Evolutionary conservation across 2,113 vertebrate genomes (phyloP), one percentile per base, ranked within the genome.

Genomic region (Marcusenius ussheri): DNA sequence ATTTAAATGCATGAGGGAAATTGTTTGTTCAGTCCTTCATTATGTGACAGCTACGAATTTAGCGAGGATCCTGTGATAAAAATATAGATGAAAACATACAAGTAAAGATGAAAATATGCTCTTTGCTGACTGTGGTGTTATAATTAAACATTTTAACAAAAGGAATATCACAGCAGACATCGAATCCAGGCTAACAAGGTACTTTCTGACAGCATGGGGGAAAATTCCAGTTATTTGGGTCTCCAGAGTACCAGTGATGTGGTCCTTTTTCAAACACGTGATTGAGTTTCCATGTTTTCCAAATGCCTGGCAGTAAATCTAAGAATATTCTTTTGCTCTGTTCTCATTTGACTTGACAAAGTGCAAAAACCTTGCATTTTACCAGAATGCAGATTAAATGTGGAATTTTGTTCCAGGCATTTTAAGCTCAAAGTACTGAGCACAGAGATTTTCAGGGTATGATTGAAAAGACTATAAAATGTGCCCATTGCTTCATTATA

Each of bases 141-240:
- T 89, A 66, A 89, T 47, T 89, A 70, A 56, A 6, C 35, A 80
- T 80, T 84, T 84, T 84, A 47, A 47, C 45, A 47, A 46, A 84
- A 84, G 45, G 83, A 84, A 84, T 47, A 46, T 84, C 83, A 47
- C 42, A 80, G 35, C 74, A 80, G 74, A 3, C 31, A 80, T 42
- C 39, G 35, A 17, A 17, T 35, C 45, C 45, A 10, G 7, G 42
- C 42, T 84, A 84, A 84, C 80, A 84, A 84, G 80, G 42, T 42
- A 83, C 42, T 83, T 83, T 83, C 39, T 83, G 80, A 83, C 39
- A 21, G 24, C 45, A 84, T 10, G 42, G 80, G 17, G 39, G 9
- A 84, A 46, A 84, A 47, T 84, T 84, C 39, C 83, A 84, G 83
- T 11, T 13, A 42, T 80, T 19, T 42, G 39, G 83, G 19, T 84